Percentiles rank a stretch among this genome's conserved stretches.
phyloP scores from a whole-genome alignment of 2,888 invertebrate genomes.

The Noctua janthe region DNA sequence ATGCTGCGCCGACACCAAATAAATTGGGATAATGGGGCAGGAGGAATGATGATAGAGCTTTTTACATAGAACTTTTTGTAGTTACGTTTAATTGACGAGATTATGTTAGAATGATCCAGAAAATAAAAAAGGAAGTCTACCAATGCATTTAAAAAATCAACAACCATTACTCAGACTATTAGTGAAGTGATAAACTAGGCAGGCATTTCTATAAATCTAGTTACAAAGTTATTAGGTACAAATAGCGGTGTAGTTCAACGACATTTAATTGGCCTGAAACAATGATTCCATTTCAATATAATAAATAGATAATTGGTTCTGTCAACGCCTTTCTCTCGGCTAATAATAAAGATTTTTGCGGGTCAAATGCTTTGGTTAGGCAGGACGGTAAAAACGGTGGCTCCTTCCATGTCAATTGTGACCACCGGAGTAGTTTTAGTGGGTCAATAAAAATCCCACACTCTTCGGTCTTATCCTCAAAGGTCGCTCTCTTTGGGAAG shows the following conservation, averaged over 20 bases:
- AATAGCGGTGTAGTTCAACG: conserved; percentile 34
- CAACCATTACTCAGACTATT: not conserved
- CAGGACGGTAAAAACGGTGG: not conserved
- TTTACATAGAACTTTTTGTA: not conserved
- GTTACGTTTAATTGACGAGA: not conserved
- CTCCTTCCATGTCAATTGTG: too few species aligned
- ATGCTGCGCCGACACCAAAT: not conserved
- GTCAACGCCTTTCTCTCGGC: not conserved
- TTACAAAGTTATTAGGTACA: conserved; percentile 1
- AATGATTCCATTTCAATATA: conserved; percentile 19
- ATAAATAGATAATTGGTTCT: conserved; percentile 5
- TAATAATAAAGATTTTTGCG: not conserved
- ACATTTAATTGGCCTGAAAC: conserved; percentile 45
- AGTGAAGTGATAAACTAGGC: not conserved
- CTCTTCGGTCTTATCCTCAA: not conserved
- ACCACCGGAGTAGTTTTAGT: not conserved
- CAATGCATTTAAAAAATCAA: not conserved
- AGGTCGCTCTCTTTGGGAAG: not conserved
- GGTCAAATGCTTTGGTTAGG: not conserved
- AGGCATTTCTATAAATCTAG: not conserved
- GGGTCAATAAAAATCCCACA: not conserved
- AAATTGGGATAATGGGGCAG: not conserved
- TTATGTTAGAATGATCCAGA: not conserved
- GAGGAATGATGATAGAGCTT: not conserved
- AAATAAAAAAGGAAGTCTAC: not conserved